Conservation (phyloP, 2,888 invertebrate genomes). For the Hydriomena furcata region DNA sequence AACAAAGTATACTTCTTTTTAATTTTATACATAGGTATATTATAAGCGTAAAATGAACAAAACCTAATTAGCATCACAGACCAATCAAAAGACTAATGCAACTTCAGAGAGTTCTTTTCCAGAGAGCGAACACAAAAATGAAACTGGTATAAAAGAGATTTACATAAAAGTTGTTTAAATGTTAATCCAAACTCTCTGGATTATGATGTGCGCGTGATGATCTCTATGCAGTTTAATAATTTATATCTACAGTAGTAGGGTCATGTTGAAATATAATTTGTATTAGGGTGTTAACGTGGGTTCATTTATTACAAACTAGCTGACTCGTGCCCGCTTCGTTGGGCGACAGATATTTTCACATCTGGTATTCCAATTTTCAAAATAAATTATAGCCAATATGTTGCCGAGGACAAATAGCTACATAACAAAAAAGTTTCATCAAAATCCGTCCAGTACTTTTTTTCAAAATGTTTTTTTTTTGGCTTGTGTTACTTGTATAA, state of each 20-base stretch:
- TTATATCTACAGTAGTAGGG: conserved; percentile 31
- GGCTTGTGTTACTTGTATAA: no score
- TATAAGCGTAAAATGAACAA: no score
- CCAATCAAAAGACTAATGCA: conserved; percentile 45
- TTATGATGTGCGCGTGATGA: conserved; percentile 62
- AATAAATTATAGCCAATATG: no score
- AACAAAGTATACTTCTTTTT: no score
- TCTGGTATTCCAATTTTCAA: no score
- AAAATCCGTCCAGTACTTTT: no score
- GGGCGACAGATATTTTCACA: no score
- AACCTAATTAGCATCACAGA: conserved; percentile 35
- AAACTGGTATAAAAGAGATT: conserved; percentile 63
- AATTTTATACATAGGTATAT: no score
- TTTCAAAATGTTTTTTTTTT: no score
- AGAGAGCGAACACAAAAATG: conserved; percentile 60
- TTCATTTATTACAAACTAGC: conserved; percentile 26
- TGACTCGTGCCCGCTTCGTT: no score
- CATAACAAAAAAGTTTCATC: no score
- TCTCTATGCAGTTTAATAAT: conserved; percentile 53
- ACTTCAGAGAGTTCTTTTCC: conserved; percentile 51
- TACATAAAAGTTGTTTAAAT: conserved; percentile 82
- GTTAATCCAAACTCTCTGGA: conserved; percentile 71
- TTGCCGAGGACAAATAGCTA: no score
- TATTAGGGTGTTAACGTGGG: conserved; percentile 24
- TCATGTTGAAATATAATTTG: conserved; percentile 16